Evolutionary conservation across 1,140 invertebrate species (phyloP), one percentile per base, ranked within the genome.

Genomic region (Glossosoma conforme): DNA sequence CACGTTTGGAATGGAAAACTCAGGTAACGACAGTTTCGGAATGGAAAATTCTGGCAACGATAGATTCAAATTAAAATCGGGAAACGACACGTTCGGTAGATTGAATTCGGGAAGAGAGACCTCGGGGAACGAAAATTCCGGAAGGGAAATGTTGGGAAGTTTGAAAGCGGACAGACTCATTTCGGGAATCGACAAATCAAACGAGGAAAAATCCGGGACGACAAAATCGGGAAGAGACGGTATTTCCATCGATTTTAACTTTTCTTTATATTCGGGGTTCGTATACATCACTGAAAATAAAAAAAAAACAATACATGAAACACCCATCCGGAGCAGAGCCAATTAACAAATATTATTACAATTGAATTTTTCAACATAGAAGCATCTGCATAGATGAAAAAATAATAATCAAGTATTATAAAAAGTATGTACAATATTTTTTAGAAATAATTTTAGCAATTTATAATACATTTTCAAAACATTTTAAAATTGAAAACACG

Each of bases 141-240:
- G 65, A 21, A 69, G 44, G 13, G 58, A 56, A 13, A 70, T 52
- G 21, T 63, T 61, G 5, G 65, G 62, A 5, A 68, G 35, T 24
- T 54, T 17, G 22, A 32, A 60, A 53, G 13, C 57, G 14, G 66
- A 61, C 5, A 68, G 33, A 17, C 58, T 19, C 9, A 24, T 57
- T 60, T 17, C 59, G 17, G 11, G 61, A 42, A 57, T 25, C 28
- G 44, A 32, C 17, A 52, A 9, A 14, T 36, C 37, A n/a, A 49
- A 20, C 9, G 24, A 15, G 55, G 36, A 45, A 43, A 60, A 70
- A 67, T 41, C 67, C 62, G 0, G 64, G 56, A 19, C 68, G 43
- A 62, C 57, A 57, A 69, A 68, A 64, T 70, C 62, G 44, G 66
- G 67, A 62, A 72, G 67, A 58, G 69, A 66, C 53, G 67, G 65